phyloP scores from a whole-genome alignment of 2,797 vertebrate species.

The Smutsia gigantea region DNA sequence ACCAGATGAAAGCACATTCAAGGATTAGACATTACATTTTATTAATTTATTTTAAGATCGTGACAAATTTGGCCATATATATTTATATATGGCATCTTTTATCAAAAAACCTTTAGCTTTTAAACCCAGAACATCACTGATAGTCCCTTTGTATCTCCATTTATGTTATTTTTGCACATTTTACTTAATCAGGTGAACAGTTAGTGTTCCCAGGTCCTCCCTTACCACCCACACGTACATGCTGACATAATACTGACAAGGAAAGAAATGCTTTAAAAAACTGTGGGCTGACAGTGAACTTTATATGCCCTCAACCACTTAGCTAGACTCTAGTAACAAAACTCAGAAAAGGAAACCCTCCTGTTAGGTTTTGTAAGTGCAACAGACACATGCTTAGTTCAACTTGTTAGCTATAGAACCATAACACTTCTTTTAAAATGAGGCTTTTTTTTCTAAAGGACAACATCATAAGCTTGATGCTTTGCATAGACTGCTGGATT shows the following conservation, averaged over 20 bases:
- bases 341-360: conserved; percentile 51
- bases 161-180: conserved; percentile 56
- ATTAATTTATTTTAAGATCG: not conserved
- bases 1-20: not conserved
- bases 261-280: conserved; percentile 71
- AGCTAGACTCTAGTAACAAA: conserved; percentile 31
- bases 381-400: conserved; percentile 50
- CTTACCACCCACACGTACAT: conserved; percentile 60
- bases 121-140: not conserved
- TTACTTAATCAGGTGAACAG: conserved; percentile 69
- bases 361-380: conserved; percentile 37
- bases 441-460: not conserved
- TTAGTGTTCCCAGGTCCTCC: conserved; percentile 67
- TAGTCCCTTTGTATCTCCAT: not conserved
- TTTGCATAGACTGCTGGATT: not conserved
- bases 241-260: conserved; percentile 68
- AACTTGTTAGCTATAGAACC: conserved; percentile 1
- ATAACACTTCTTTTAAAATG: not conserved
- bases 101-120: conserved; percentile 49
- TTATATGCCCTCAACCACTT: conserved; percentile 59
- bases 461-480: not conserved
- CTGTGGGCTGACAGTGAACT: conserved; percentile 69
- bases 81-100: not conserved
- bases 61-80: not conserved
- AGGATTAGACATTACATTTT: not conserved